phyloP scores from a whole-genome alignment of 2,797 vertebrate species.

The Myiotriccus ornatus region DNA sequence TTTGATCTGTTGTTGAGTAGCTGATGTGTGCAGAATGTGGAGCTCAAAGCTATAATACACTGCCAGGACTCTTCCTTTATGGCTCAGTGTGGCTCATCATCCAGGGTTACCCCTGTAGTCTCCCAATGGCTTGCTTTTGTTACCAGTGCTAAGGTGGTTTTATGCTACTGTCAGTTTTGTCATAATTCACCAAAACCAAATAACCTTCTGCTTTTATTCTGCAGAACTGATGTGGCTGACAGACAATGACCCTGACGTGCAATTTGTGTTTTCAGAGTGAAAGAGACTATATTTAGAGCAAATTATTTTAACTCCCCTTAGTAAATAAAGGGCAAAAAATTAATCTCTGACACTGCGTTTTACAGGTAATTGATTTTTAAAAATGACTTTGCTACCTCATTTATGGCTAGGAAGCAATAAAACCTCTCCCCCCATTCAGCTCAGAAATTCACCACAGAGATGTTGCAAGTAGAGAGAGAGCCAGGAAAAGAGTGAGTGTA shows the following conservation, averaged over 20 bases:
- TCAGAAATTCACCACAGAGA: neutral
- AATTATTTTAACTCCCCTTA: neutral
- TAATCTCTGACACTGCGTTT: neutral
- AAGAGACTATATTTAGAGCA: neutral
- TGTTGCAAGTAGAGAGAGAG: neutral
- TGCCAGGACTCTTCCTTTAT: neutral
- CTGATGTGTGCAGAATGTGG: neutral
- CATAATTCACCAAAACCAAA: neutral
- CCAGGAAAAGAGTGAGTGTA: neutral
- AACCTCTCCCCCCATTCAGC: neutral
- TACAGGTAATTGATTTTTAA: conserved; percentile 6
- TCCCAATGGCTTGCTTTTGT: neutral
- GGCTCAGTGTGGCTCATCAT: neutral
- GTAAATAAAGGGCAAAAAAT: neutral
- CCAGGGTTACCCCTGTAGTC: neutral
- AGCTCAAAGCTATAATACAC: neutral
- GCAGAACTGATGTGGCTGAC: neutral
- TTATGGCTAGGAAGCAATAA: conserved; percentile 9
- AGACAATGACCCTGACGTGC: neutral
- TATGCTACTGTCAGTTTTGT: neutral
- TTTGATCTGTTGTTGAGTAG: neutral
- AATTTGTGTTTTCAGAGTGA: neutral
- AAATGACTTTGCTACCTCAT: neutral
- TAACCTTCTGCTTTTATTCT: neutral
- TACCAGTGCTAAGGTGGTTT: neutral